Evolutionary conservation across 2,888 invertebrate genomes (phyloP).

Genomic region (Ischnus inquisitorius): DNA sequence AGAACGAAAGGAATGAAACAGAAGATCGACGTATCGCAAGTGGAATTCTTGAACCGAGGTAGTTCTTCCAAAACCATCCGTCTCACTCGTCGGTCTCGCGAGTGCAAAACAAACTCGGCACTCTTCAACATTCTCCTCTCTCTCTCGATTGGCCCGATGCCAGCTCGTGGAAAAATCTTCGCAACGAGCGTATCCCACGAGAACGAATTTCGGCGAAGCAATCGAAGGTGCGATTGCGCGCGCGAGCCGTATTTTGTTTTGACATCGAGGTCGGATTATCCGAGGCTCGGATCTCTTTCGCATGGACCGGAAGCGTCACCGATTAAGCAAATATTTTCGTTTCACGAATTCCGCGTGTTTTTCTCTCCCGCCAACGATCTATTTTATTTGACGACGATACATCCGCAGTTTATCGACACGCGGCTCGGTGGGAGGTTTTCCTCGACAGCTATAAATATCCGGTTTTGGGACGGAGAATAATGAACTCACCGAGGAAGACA

Average conservation of each 20-base stretch:
- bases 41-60: slow-evolving; percentile 60
- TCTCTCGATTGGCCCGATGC: slow-evolving; percentile 52
- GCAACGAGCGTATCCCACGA: slow-evolving; percentile 36
- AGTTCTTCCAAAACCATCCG: slow-evolving; percentile 13
- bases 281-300: slow-evolving; percentile 20
- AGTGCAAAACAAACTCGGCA: slow-evolving; percentile 56
- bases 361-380: too few species aligned
- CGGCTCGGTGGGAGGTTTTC: not conserved
- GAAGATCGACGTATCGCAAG: slow-evolving; percentile 60
- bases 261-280: slow-evolving; percentile 60
- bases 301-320: slow-evolving; percentile 11
- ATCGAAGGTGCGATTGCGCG: slow-evolving; percentile 26
- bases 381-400: not conserved
- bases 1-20: slow-evolving; percentile 15
- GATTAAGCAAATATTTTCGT: slow-evolving; percentile 19
- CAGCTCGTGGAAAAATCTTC: slow-evolving; percentile 47
- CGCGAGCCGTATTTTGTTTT: slow-evolving; percentile 48
- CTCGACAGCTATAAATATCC: slow-evolving; percentile 37
- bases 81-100: slow-evolving; percentile 54
- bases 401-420: not conserved
- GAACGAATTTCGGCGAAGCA: slow-evolving; percentile 46
- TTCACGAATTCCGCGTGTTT: too few species aligned
- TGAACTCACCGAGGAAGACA: slow-evolving; percentile 88
- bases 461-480: slow-evolving; percentile 10
- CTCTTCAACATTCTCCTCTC: slow-evolving; percentile 4